These are phyloP conservation scores for Acanthurus leucopareius DNA, from an alignment of 2,797 vertebrate species.

Conservation along the genomic window DNA sequence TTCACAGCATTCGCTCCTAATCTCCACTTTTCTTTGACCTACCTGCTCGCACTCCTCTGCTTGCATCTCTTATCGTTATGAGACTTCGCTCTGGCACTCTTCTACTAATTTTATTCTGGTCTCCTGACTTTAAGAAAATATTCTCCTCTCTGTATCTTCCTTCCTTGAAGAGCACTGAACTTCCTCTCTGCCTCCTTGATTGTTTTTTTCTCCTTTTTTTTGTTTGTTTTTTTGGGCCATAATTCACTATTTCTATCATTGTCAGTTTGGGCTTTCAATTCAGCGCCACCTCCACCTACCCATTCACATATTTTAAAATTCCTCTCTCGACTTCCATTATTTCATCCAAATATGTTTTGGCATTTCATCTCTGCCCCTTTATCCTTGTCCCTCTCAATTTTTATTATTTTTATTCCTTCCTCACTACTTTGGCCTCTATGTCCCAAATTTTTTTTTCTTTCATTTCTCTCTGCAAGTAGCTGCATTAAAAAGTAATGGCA, in stretches of 20 bases:
- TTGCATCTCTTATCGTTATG: slow-evolving; percentile 26
- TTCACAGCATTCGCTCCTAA: slow-evolving; percentile 46
- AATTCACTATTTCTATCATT: slow-evolving; percentile 26
- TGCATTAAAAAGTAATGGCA: no score
- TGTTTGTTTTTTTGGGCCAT: neutral
- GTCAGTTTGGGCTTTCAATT: neutral
- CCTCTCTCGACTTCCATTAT: slow-evolving; percentile 12
- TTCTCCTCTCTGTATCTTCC: slow-evolving; percentile 2
- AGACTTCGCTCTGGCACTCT: neutral
- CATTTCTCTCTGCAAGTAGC: no score
- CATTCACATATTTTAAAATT: slow-evolving; percentile 12
- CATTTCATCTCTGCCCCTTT: slow-evolving; percentile 35
- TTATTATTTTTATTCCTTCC: slow-evolving; percentile 5
- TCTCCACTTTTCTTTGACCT: slow-evolving; percentile 53
- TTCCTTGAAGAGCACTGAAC: slow-evolving; percentile 26
- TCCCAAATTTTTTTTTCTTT: no score
- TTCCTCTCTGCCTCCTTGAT: neutral
- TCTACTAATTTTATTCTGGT: slow-evolving; percentile 22
- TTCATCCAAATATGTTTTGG: slow-evolving; percentile 38
- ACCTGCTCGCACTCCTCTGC: neutral
- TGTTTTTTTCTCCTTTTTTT: slow-evolving; percentile 1
- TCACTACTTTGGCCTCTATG: neutral
- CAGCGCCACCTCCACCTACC: neutral
- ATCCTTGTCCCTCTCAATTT: slow-evolving; percentile 32
- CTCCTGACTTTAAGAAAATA: slow-evolving; percentile 6